Conservation (phyloP, 2,888 invertebrate species). For the Trichopoda pennipes region DNA sequence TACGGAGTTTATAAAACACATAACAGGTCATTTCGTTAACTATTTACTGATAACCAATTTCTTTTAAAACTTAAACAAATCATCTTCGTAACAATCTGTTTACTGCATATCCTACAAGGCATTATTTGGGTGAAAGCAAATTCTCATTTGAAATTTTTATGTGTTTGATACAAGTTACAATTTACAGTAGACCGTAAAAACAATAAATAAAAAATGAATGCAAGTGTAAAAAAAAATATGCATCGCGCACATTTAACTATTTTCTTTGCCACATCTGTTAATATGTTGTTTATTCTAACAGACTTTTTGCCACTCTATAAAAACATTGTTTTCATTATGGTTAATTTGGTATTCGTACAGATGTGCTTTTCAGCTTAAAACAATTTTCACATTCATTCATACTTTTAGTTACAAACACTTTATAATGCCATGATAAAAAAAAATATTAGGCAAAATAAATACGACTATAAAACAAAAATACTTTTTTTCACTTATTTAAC, state of each 20-base stretch:
- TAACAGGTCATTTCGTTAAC: too few species aligned
- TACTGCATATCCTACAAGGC: too few species aligned
- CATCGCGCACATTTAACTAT: not conserved
- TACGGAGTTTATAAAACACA: too few species aligned
- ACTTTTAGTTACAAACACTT: not conserved
- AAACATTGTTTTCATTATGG: slow-evolving; percentile 68
- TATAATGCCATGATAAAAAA: slow-evolving; percentile 22
- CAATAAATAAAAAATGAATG: too few species aligned
- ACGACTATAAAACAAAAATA: slow-evolving; percentile 22
- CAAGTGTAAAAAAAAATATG: not conserved
- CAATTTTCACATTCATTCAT: slow-evolving; percentile 38
- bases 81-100: too few species aligned
- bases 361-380: slow-evolving; percentile 67
- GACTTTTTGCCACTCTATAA: slow-evolving; percentile 60
- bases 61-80: too few species aligned
- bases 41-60: too few species aligned
- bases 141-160: too few species aligned
- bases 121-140: too few species aligned
- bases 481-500: slow-evolving; percentile 67
- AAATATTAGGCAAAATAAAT: not conserved
- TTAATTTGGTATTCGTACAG: slow-evolving; percentile 69
- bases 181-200: too few species aligned
- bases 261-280: not conserved
- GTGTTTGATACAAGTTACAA: too few species aligned
- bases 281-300: slow-evolving; percentile 24